Evolutionary conservation across 2,797 vertebrate genomes (phyloP).

Genomic region (Myiotriccus ornatus): DNA sequence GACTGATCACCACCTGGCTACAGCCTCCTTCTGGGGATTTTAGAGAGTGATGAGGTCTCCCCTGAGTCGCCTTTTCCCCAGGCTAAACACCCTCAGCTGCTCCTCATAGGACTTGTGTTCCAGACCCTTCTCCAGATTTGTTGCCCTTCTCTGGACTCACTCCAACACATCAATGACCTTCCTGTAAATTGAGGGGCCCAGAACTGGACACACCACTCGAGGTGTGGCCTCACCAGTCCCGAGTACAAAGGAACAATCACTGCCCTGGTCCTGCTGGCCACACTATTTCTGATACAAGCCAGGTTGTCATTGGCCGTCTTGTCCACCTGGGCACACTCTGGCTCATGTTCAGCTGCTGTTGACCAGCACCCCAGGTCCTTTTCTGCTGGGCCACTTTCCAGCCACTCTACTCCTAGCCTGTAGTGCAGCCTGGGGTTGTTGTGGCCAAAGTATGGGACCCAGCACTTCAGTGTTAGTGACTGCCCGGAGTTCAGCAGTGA

Average conservation of each 20-base stretch:
- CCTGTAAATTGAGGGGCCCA: neutral
- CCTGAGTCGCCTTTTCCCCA: neutral
- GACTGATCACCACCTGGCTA: neutral
- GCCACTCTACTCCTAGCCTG: neutral
- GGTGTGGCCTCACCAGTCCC: neutral
- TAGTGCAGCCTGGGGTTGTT: neutral
- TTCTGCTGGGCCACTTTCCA: neutral
- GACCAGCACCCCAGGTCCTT: neutral
- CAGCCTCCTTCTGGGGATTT: too few relatives aligned
- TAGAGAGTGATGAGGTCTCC: neutral
- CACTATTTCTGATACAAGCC: neutral
- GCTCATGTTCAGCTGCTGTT: neutral
- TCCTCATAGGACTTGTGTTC: neutral
- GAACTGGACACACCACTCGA: neutral
- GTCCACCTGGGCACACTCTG: neutral
- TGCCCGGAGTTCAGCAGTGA: neutral
- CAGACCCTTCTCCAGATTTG: neutral
- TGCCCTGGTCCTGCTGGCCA: neutral
- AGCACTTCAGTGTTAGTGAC: neutral
- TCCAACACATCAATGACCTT: too few relatives aligned
- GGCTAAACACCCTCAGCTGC: neutral
- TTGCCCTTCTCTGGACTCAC: neutral
- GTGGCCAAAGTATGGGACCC: neutral
- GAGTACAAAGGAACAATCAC: neutral
- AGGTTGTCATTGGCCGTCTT: neutral